phyloP scores from a whole-genome alignment of 2,888 invertebrate species.

The Serripes groenlandicus region DNA sequence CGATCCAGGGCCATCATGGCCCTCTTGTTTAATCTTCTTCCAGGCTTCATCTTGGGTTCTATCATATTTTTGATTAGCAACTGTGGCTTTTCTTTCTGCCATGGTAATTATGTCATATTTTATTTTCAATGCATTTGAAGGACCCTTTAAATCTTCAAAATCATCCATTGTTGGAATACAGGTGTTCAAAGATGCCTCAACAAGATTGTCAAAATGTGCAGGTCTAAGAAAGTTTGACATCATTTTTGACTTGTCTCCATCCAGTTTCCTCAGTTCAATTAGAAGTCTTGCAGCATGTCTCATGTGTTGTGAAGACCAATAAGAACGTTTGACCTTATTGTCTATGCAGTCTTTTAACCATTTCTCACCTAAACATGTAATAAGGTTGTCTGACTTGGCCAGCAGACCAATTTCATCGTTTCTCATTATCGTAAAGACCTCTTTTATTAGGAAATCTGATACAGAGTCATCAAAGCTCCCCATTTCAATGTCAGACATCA shows the following conservation, averaged over 20 bases:
- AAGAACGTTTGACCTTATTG: constrained; percentile 28
- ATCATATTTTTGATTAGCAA: constrained; percentile 18
- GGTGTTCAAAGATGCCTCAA: constrained; percentile 6
- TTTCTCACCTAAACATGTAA: constrained; percentile 16
- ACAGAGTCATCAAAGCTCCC: background rate
- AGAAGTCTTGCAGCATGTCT: constrained; percentile 19
- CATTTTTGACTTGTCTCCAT: background rate
- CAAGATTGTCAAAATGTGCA: constrained; percentile 1
- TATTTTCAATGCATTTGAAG: constrained; percentile 23
- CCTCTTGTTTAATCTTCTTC: constrained; percentile 9
- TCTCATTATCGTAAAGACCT: constrained; percentile 45
- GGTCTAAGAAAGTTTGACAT: constrained; percentile 41
- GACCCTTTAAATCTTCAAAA: constrained; percentile 36
- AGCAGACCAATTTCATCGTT: constrained; percentile 19
- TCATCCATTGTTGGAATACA: constrained; percentile 40
- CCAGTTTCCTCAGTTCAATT: background rate
- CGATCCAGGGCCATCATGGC: too few relatives aligned
- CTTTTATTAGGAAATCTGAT: constrained; percentile 10
- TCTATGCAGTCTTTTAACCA: constrained; percentile 29
- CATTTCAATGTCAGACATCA: constrained; percentile 24
- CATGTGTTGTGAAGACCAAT: constrained; percentile 45
- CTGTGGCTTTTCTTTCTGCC: constrained; percentile 7
- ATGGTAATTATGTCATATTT: constrained; percentile 38
- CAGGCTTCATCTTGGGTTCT: constrained; percentile 21
- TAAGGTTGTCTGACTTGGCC: constrained; percentile 34